Conservation (phyloP, 1,140 invertebrate genomes). For the Eufriesea mexicana region DNA sequence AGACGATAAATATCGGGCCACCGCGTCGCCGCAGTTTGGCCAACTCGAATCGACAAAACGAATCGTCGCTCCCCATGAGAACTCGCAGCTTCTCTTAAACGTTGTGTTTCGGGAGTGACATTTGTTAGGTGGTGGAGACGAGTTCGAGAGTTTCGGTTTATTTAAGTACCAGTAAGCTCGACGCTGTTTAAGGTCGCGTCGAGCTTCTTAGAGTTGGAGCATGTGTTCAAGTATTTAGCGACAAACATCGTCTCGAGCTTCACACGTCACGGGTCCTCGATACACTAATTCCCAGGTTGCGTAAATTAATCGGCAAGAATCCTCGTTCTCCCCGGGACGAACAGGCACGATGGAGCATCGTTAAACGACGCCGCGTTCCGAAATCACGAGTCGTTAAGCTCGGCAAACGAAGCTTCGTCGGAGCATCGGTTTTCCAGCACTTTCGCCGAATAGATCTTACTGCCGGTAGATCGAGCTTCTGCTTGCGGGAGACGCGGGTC, state of each 20-base stretch:
- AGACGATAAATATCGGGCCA: not conserved
- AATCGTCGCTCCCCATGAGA: not conserved
- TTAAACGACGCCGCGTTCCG: not conserved
- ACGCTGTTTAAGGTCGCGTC: not conserved
- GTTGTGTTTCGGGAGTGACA: not conserved
- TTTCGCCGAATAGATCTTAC: not conserved
- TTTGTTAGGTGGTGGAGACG: not conserved
- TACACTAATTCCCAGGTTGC: no score
- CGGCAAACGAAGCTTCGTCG: not conserved
- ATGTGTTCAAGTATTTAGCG: not conserved
- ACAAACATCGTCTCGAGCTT: not conserved
- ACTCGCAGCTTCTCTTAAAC: slow-evolving; percentile 1
- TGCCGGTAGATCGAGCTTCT: not conserved
- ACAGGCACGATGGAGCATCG: not conserved
- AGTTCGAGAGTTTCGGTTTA: not conserved
- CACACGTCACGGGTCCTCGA: no score
- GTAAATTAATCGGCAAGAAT: no score
- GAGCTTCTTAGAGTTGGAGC: not conserved
- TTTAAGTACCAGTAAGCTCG: not conserved
- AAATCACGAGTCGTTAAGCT: no score
- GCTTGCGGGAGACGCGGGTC: not conserved
- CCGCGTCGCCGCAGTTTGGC: not conserved
- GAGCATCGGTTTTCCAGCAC: not conserved
- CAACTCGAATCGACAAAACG: slow-evolving; percentile 6
- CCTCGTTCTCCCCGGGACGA: no score